Base-by-base conservation (phyloP, 2,113 vertebrate genomes). In the Corapipo altera region DNA sequence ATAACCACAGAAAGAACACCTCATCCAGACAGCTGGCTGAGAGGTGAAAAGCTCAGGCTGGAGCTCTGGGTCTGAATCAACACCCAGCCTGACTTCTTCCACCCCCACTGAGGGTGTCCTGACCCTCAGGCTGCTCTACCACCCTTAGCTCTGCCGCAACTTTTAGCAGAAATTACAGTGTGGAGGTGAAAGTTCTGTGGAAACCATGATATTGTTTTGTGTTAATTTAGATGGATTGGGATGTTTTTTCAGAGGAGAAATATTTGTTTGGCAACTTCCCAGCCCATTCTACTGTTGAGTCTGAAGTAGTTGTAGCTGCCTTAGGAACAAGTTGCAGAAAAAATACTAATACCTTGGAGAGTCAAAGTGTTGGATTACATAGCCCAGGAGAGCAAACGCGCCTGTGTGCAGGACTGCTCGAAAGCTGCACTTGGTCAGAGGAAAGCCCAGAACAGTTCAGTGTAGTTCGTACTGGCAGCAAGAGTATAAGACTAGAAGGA, bases 311-410 rank as follows among this genome's bases (percentile, higher is more conserved):
- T 93, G 54, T 90, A 33, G 86, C 64, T 86, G 72, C 35, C 33
- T 88, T n/a, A 77, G 44, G 61, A 91, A 41, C 12, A 66, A 83
- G 48, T 48, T 69, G 35, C 51, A 76, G 46, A 51, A 59, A 67
- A 62, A 85, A 46, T 46, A 21, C 44, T 24, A 44, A 46, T 58
- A 49, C 19, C 21, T 88, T 54, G 54, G 41, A 82, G 58, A 71
- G 24, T 33, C 2, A 0, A 55, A 62, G 23, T 3, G 0, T 48
- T 93, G 77, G 39, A 39, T 78, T 84, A 5, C 30, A 7, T 27
- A 58, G 27, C 46, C 51, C 62, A 59, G 46, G 54, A 91, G 5
- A 69, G 28, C 0, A 3, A 84, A 54, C 0, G 1, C 0, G 0
- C 15, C 27, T 23, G 7, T 28, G 32, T 54, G 11, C 30, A n/a